Conservation (phyloP, 2,113 vertebrate species). For the Channa maculata region DNA sequence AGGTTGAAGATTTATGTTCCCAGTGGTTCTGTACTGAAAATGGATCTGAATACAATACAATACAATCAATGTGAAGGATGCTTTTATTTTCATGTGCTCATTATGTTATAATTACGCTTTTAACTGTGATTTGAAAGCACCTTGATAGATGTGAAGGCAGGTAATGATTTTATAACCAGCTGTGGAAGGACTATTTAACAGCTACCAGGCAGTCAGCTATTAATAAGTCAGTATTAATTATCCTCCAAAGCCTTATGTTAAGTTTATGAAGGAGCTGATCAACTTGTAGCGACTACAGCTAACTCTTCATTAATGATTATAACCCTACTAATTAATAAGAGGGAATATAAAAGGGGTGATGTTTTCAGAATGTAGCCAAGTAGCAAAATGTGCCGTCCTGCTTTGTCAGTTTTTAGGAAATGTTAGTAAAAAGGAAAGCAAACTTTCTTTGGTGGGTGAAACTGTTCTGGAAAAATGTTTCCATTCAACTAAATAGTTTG, state of each 20-base stretch:
- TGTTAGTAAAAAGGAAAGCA: neutral
- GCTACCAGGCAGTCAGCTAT: neutral
- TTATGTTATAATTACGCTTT: constrained; percentile 5
- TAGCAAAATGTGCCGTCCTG: neutral
- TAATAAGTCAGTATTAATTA: constrained; percentile 41
- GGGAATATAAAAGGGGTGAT: neutral
- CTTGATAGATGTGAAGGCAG: constrained; percentile 21
- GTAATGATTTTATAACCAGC: constrained; percentile 4
- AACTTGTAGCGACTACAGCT: neutral
- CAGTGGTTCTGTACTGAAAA: neutral
- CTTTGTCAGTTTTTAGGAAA: neutral
- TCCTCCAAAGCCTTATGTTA: constrained; percentile 1
- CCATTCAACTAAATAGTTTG: neutral
- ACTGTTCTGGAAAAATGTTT: neutral
- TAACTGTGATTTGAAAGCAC: constrained; percentile 31
- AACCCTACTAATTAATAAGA: neutral
- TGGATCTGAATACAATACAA: too few relatives aligned
- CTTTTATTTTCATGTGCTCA: constrained; percentile 5
- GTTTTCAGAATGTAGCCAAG: neutral
- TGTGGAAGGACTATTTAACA: constrained; percentile 15
- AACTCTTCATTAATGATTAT: neutral
- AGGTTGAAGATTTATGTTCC: neutral
- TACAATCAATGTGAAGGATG: constrained; percentile 9
- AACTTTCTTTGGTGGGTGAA: neutral
- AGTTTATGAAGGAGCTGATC: neutral